Conservation (phyloP, 2,888 invertebrate genomes). For the Metallyticus violacea region DNA sequence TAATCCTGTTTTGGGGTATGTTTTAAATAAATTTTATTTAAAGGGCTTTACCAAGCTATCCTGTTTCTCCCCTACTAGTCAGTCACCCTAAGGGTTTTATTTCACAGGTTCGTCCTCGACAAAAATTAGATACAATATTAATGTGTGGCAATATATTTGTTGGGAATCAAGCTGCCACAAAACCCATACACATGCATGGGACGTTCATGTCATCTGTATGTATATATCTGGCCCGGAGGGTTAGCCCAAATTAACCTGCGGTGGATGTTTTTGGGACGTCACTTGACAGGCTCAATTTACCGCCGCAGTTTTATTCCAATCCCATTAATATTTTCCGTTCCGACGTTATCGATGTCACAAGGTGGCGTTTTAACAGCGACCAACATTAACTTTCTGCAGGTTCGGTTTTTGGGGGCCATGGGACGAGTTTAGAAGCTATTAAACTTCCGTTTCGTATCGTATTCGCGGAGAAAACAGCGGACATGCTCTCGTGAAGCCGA, state of each 20-base stretch:
- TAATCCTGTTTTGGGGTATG: too few species aligned
- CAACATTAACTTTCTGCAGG: background rate
- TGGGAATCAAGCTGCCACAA: background rate
- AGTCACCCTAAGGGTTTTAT: too few species aligned
- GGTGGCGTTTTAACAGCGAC: background rate
- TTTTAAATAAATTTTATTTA: too few species aligned
- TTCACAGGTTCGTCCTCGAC: too few species aligned
- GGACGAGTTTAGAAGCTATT: too few species aligned
- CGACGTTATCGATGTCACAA: background rate
- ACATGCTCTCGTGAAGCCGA: too few species aligned
- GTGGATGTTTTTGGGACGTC: background rate
- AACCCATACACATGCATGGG: background rate
- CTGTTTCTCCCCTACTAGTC: too few species aligned
- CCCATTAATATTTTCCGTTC: background rate
- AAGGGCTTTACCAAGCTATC: too few species aligned
- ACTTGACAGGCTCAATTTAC: too few species aligned
- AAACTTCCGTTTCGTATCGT: too few species aligned
- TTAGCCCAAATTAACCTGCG: background rate
- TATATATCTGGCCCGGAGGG: background rate
- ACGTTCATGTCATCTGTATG: background rate
- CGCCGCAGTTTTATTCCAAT: background rate
- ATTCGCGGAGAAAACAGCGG: too few species aligned
- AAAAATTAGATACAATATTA: background rate
- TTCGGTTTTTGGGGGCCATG: too few species aligned
- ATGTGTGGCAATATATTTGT: background rate